Evolutionary conservation across 2,888 invertebrate species (phyloP), one percentile per base, ranked within the genome.

Genomic region (Megaustenia siamemsis): DNA sequence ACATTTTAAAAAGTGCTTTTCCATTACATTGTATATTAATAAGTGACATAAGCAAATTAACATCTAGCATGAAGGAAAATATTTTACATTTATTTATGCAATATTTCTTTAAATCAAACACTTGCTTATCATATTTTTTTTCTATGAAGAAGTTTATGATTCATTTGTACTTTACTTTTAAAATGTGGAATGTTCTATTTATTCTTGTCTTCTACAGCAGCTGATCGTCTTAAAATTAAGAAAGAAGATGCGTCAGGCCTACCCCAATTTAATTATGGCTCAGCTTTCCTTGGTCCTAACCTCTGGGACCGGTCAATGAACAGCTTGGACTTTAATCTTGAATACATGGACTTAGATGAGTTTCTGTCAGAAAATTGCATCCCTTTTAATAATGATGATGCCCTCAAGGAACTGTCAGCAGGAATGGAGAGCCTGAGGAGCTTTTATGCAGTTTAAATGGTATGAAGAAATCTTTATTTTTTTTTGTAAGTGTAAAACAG

Each of bases 311-410:
- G 98, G 95, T 97, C 97, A 91, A 95, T 97, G 93, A 96, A 97
- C 43, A 87, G 86, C 43, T 79, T 79, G 28, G 92, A 98, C 96
- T 97, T 98, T 96, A 98, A 98, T 81, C 88, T 93, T 86, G 94
- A 94, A 87, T 98, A 98, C 95, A 98, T 98, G 95, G 98, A 98
- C 95, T 95, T 98, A 95, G 98, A 98, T 95, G 98, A 98, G 95
- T 98, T 98, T 95, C 96, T 98, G 93, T 97, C 97, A 93, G 98
- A 98, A 95, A 98, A 98, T 88, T 92, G 91, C 24, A 90, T 92
- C 63, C 91, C 91, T 5, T 83, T 89, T 1, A 84, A 88, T 15
- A 87, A 88, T 43, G 88, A 86, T 28, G 80, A 77, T 40, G 84
- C 86, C 15, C 18, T 45, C 28, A 63, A 63, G 38, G 63, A 78